A percentile compares a stretch with the other conserved stretches of the same genome.
These are phyloP conservation scores for Sarcophaga subvicina DNA, from an alignment of 2,888 invertebrate genomes.

Conservation along the genomic window DNA sequence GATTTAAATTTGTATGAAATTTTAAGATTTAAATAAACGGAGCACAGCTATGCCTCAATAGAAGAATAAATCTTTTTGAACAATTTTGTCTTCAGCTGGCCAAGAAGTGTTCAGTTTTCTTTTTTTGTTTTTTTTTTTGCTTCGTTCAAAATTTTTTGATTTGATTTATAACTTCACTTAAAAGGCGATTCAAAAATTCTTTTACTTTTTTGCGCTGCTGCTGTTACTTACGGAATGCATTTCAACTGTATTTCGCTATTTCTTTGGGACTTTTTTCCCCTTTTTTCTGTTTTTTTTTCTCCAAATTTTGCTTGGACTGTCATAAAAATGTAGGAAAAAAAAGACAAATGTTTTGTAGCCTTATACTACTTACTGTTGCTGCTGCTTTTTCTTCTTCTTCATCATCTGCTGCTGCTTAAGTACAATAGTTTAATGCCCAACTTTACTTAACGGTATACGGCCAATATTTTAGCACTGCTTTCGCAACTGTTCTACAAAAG, in stretches of 20 bases:
- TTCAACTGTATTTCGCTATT: conserved; percentile 52
- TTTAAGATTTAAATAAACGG: not conserved
- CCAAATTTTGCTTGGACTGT: conserved; percentile 4
- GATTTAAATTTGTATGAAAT: not conserved
- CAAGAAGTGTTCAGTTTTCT: not conserved
- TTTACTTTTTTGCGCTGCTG: not conserved
- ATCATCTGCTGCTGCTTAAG: not conserved
- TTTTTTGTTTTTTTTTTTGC: not conserved
- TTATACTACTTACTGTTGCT: not conserved
- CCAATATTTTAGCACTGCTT: conserved; percentile 48
- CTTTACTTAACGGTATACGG: conserved; percentile 20
- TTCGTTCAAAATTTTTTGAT: conserved; percentile 7
- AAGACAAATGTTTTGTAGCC: conserved; percentile 65
- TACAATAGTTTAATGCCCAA: conserved; percentile 50
- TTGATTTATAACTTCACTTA: conserved; percentile 71
- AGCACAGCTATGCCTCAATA: not conserved
- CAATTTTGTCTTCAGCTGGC: conserved; percentile 32
- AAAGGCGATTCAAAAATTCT: conserved; percentile 68
- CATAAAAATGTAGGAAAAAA: conserved; percentile 39
- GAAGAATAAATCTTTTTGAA: not conserved
- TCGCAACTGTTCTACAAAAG: conserved; percentile 35
- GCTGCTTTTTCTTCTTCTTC: too few relatives aligned
- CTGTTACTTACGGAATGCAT: conserved; percentile 23
- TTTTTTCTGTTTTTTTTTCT: not conserved
- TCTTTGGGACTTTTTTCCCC: not conserved